These are phyloP conservation scores for Clamator glandarius DNA, from an alignment of 2,797 vertebrate species.

Conservation along the genomic window DNA sequence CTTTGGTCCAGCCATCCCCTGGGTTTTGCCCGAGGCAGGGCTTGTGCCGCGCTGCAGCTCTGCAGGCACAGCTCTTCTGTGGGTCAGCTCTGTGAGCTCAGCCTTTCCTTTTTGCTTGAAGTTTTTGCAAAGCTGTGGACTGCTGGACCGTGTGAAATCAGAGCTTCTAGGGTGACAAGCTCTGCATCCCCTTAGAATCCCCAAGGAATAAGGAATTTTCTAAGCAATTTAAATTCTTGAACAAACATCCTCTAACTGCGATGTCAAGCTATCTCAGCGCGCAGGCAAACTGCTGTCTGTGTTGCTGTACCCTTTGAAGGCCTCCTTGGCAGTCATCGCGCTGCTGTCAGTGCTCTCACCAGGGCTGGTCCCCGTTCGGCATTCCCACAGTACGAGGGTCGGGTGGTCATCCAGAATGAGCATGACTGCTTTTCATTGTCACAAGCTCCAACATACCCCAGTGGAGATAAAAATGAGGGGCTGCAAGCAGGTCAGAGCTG, in stretches of 20 bases:
- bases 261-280: not conserved
- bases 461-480: fast-evolving
- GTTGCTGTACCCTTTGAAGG: fast-evolving
- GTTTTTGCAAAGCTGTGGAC: not conserved
- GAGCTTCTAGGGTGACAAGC: not conserved
- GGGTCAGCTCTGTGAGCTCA: not conserved
- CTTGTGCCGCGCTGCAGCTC: not conserved
- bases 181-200: not conserved
- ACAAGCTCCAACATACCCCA: not conserved
- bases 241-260: not conserved
- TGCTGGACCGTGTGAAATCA: not conserved
- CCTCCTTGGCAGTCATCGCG: not conserved
- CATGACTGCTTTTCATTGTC: not conserved
- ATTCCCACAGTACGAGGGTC: not conserved
- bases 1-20: not conserved
- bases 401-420: not conserved
- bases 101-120: not conserved
- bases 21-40: not conserved
- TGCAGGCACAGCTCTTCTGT: not conserved
- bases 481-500: not conserved
- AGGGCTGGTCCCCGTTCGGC: not conserved
- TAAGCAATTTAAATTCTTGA: not conserved
- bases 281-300: not conserved
- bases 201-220: not conserved
- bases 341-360: not conserved